A percentile compares a stretch with the other conserved stretches of the same genome.
These are phyloP conservation scores for Nephrotoma guestfalica DNA, from an alignment of 2,888 invertebrate genomes.

Conservation along the genomic window DNA sequence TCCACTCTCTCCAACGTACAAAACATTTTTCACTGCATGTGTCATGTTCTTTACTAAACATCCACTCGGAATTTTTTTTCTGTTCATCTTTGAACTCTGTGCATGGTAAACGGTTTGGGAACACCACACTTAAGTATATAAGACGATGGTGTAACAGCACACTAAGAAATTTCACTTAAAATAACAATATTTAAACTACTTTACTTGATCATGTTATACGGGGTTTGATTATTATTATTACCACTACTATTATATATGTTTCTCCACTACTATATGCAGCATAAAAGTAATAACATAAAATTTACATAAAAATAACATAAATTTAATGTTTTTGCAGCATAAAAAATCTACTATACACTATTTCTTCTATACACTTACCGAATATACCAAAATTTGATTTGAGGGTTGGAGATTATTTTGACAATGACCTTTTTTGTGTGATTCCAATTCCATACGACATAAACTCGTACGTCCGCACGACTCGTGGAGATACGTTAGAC, in stretches of 20 bases:
- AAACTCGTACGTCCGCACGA: too few relatives aligned
- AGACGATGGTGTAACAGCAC: not conserved
- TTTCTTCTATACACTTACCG: not conserved
- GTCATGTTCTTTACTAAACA: not conserved
- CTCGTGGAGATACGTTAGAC: not conserved
- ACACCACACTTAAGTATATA: not conserved
- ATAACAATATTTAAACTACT: not conserved
- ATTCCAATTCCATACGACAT: not conserved
- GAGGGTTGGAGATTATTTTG: not conserved
- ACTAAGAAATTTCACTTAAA: not conserved
- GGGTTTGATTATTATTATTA: not conserved
- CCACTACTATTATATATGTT: not conserved
- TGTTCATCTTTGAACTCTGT: not conserved
- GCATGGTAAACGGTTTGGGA: not conserved
- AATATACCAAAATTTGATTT: not conserved
- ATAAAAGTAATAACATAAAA: not conserved
- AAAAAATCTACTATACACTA: not conserved
- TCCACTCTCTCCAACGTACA: not conserved
- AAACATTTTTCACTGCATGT: not conserved
- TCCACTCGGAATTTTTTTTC: not conserved
- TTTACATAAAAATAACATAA: not conserved
- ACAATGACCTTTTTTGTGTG: not conserved
- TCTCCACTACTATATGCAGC: not conserved
- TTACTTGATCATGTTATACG: not conserved
- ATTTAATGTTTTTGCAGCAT: not conserved